Evolutionary conservation across 2,113 vertebrate species (phyloP).

Genomic region (sheep (Ovis aries)): DNA sequence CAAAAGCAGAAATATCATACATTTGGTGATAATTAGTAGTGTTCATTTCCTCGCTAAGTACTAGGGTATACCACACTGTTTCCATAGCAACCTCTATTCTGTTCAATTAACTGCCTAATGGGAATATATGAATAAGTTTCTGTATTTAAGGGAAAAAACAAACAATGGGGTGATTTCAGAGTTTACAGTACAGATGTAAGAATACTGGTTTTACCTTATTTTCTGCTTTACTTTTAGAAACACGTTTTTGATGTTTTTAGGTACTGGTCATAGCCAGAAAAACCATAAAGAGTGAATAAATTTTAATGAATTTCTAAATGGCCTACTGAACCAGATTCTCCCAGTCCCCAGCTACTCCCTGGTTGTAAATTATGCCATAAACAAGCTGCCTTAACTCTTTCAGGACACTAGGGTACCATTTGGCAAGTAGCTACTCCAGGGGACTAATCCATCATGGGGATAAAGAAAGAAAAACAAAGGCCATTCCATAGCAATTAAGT

Average conservation of each 20-base stretch:
- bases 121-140: constrained; percentile 80
- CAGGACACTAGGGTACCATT: constrained; percentile 41
- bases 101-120: constrained; percentile 80
- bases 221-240: constrained; percentile 29
- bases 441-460: not conserved
- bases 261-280: not conserved
- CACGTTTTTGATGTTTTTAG: constrained; percentile 22
- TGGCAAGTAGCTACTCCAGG: constrained; percentile 35
- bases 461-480: not conserved
- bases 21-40: constrained; percentile 79
- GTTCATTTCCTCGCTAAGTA: constrained; percentile 76
- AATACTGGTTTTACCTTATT: not conserved
- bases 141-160: constrained; percentile 55
- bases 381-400: constrained; percentile 69
- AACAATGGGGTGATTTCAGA: constrained; percentile 71
- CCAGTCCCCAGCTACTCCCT: constrained; percentile 40
- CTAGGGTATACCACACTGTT: constrained; percentile 76
- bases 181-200: not conserved
- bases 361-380: constrained; percentile 70
- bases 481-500: constrained; percentile 24
- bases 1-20: constrained; percentile 73
- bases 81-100: constrained; percentile 82
- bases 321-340: constrained; percentile 65
- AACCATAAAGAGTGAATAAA: constrained; percentile 44
- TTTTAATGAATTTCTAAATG: constrained; percentile 65